phyloP scores from a whole-genome alignment of 2,113 vertebrate species.

The Helogale parvula region DNA sequence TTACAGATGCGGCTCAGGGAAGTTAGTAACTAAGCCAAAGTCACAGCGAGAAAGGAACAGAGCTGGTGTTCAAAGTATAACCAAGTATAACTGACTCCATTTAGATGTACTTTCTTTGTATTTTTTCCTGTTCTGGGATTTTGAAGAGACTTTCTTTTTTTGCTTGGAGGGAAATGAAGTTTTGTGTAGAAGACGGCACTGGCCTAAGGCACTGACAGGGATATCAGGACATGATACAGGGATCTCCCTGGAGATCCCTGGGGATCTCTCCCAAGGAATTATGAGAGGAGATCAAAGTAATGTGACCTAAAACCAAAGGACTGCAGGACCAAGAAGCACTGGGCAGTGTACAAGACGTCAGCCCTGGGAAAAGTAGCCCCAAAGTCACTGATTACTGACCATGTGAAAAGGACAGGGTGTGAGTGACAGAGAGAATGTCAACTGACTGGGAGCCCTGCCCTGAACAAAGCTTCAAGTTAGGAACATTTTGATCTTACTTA shows the following conservation, averaged over 20 bases:
- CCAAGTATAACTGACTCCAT: constrained; percentile 21
- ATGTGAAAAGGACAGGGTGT: neutral
- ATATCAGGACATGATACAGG: neutral
- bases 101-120: neutral
- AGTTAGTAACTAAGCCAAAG: constrained; percentile 22
- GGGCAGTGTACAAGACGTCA: neutral
- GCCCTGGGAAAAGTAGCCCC: neutral
- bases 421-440: neutral
- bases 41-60: neutral
- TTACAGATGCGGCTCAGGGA: neutral
- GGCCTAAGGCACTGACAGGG: neutral
- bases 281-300: neutral
- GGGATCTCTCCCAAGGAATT: neutral
- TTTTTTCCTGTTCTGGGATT: neutral
- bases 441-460: neutral
- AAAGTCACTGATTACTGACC: neutral
- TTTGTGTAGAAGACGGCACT: neutral
- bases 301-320: neutral
- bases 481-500: neutral
- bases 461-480: constrained; percentile 25
- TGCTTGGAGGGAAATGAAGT: neutral
- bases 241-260: neutral
- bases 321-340: neutral
- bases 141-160: neutral
- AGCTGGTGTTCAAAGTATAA: neutral